A percentile compares a stretch with the other conserved stretches of the same genome.
These are phyloP conservation scores for Eleginops maclovinus DNA, from an alignment of 2,113 vertebrate genomes.

Conservation along the genomic window DNA sequence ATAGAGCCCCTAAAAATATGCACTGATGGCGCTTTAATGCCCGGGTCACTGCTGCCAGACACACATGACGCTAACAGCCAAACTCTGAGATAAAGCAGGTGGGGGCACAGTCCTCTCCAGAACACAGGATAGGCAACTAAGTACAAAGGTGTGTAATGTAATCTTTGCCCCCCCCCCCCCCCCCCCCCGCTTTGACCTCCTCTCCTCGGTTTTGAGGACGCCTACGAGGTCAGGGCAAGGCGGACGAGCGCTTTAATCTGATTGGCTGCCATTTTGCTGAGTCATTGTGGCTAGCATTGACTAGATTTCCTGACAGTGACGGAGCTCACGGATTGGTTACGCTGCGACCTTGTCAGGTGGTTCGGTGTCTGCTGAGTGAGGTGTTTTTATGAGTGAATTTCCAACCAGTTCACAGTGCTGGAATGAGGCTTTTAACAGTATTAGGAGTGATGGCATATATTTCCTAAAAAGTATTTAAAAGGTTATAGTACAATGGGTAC, in stretches of 20 bases:
- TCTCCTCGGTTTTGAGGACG: constrained; percentile 7
- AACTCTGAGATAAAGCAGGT: constrained; percentile 22
- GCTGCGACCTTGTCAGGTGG: constrained; percentile 34
- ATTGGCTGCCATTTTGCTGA: constrained; percentile 62
- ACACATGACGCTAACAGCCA: background rate
- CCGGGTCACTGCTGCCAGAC: constrained; percentile 12
- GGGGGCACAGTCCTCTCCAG: background rate
- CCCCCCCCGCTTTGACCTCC: background rate
- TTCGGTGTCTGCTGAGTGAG: constrained; percentile 31
- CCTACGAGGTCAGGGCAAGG: constrained; percentile 37
- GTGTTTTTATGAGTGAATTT: constrained; percentile 11
- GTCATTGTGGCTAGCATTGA: constrained; percentile 36
- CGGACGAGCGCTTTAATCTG: constrained; percentile 47
- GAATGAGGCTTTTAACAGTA: background rate
- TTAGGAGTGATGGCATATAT: background rate
- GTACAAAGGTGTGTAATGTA: constrained; percentile 39
- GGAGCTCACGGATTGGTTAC: constrained; percentile 39
- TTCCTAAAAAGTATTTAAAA: too few species aligned
- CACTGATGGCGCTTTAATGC: background rate
- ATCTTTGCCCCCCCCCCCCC: constrained; percentile 21
- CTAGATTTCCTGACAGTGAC: constrained; percentile 1
- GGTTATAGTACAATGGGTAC: background rate
- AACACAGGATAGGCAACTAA: constrained; percentile 7
- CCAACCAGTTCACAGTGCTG: background rate
- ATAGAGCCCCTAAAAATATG: background rate